Conservation (phyloP, 2,113 vertebrate species). For the Myrmophylax atrothorax region DNA sequence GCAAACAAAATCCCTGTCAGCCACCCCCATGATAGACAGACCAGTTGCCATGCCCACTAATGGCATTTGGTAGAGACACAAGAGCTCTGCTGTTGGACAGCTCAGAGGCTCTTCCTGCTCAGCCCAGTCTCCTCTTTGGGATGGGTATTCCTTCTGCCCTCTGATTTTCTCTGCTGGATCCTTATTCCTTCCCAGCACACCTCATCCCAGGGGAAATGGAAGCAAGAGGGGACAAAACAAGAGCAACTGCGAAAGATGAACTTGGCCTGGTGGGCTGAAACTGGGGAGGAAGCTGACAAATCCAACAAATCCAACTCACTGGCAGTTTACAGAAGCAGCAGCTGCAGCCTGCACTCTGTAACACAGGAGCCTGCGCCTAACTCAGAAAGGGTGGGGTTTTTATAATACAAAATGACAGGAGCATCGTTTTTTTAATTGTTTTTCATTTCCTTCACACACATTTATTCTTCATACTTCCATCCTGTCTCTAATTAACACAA, state of each 20-base stretch:
- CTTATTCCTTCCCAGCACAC: neutral
- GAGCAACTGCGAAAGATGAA: neutral
- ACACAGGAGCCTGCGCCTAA: neutral
- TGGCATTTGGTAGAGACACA: neutral
- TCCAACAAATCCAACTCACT: neutral
- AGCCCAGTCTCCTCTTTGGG: neutral
- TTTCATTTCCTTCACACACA: neutral
- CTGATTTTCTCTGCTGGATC: neutral
- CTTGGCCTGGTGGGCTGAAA: neutral
- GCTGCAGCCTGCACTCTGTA: neutral
- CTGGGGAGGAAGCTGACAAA: neutral
- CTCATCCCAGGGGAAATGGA: neutral
- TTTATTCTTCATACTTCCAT: neutral
- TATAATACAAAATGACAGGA: neutral
- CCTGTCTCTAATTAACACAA: neutral
- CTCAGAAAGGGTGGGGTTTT: accelerated
- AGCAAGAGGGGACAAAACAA: neutral
- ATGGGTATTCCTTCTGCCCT: neutral
- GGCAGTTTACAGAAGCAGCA: neutral
- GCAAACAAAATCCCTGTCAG: neutral
- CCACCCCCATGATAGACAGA: accelerated
- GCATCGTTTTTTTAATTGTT: neutral
- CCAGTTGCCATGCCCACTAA: neutral
- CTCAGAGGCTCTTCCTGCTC: neutral
- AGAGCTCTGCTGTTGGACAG: neutral